Evolutionary conservation across 2,113 vertebrate genomes (phyloP).

Genomic region (Dipodomys ordii): DNA sequence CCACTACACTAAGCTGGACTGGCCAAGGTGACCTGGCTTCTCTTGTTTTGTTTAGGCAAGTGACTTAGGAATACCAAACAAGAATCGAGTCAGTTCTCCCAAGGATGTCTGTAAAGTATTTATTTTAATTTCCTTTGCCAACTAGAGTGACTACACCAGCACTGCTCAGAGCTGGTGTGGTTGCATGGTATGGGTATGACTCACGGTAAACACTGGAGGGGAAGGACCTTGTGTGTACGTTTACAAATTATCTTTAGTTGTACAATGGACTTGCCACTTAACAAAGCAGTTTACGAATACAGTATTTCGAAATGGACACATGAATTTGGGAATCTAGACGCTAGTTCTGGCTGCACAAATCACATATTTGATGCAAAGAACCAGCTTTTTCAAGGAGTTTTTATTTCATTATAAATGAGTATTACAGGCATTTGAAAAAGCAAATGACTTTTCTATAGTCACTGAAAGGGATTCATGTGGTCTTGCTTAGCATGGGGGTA

Average conservation of each 20-base stretch:
- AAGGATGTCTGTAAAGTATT: conserved; percentile 24
- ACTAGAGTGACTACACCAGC: background rate
- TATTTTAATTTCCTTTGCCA: background rate
- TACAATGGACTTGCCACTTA: too few relatives aligned
- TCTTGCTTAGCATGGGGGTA: background rate
- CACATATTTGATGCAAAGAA: background rate
- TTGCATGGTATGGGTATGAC: background rate
- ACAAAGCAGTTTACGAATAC: too few relatives aligned
- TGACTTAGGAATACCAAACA: background rate
- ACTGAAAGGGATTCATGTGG: background rate
- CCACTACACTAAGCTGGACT: background rate
- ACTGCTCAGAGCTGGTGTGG: background rate
- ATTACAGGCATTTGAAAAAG: background rate
- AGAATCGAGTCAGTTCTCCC: conserved; percentile 6
- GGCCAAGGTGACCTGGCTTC: background rate
- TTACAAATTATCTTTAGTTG: too few relatives aligned
- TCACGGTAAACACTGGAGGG: background rate
- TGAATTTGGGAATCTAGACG: background rate
- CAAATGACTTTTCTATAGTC: background rate
- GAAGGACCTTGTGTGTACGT: background rate
- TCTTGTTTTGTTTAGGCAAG: conserved; percentile 27
- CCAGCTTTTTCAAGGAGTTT: too few relatives aligned
- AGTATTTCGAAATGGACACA: background rate
- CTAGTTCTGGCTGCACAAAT: background rate
- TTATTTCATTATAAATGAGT: background rate